Conservation (phyloP, 1,140 invertebrate genomes). For the Andrena cerasifolii region DNA sequence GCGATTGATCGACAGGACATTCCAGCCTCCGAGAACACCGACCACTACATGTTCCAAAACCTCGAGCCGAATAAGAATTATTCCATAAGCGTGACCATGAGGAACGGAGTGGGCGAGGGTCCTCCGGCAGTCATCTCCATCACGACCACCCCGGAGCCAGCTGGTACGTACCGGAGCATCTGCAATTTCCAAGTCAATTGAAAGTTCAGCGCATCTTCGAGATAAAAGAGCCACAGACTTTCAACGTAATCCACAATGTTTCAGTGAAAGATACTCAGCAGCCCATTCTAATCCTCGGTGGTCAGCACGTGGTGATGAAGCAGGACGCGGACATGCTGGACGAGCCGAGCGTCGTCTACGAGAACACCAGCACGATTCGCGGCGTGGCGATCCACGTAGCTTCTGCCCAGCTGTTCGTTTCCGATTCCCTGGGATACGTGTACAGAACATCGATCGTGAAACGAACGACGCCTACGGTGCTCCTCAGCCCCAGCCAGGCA, state of each 20-base stretch:
- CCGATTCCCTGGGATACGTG: constrained; percentile 87
- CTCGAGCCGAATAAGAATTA: constrained; percentile 90
- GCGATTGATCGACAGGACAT: constrained; percentile 85
- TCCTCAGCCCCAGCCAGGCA: constrained; percentile 84
- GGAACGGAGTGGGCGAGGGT: constrained; percentile 91
- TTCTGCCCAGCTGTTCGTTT: constrained; percentile 88
- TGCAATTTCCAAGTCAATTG: neutral
- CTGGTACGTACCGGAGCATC: constrained; percentile 81
- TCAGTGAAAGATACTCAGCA: constrained; percentile 84
- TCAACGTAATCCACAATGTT: neutral
- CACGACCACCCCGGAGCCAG: constrained; percentile 86
- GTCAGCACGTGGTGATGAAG: constrained; percentile 86
- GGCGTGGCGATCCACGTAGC: constrained; percentile 90
- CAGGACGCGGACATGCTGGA: constrained; percentile 87
- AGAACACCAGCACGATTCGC: constrained; percentile 75
- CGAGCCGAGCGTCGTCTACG: constrained; percentile 84
- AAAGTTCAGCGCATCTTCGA: neutral
- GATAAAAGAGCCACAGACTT: neutral
- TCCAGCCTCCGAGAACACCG: constrained; percentile 85
- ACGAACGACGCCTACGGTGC: constrained; percentile 78
- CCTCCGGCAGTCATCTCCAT: constrained; percentile 85
- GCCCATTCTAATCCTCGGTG: constrained; percentile 88
- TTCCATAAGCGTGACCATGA: constrained; percentile 89
- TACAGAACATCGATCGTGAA: constrained; percentile 82
- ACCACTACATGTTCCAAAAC: constrained; percentile 90